Percentiles rank a stretch among this genome's conserved stretches.
phyloP scores from a whole-genome alignment of 2,113 vertebrate species.

The Calyptomena viridis region DNA sequence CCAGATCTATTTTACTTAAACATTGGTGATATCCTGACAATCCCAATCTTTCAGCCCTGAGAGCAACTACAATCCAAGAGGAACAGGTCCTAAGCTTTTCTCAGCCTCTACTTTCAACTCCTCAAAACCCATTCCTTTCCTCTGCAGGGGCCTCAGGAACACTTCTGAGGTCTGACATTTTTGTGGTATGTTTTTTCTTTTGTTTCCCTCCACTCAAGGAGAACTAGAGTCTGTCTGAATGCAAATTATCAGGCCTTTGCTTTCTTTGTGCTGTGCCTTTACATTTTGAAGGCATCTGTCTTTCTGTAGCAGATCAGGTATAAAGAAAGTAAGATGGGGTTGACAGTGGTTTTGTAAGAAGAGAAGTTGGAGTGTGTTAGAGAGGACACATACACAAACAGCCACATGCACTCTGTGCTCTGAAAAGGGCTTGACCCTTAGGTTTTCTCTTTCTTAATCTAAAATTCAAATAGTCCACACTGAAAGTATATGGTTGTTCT shows the following conservation, averaged over 20 bases:
- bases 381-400: not conserved
- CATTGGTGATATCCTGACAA: not conserved
- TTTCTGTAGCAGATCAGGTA: not conserved
- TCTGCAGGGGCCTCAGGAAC: not conserved
- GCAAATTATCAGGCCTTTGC: not conserved
- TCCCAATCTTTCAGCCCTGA: not conserved
- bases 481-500: not conserved
- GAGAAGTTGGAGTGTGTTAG: not conserved
- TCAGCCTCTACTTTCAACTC: not conserved
- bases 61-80: not conserved
- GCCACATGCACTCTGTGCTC: not conserved
- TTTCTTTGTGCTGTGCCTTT: not conserved
- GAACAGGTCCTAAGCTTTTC: not conserved
- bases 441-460: not conserved
- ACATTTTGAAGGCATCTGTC: not conserved
- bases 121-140: not conserved
- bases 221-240: not conserved
- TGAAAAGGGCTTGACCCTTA: not conserved
- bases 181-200: not conserved
- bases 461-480: not conserved
- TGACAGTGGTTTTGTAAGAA: not conserved
- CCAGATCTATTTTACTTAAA: not conserved
- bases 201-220: not conserved
- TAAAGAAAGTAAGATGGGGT: not conserved
- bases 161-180: not conserved